Conservation (phyloP, 2,113 vertebrate species). For the Patagioenas fasciata region DNA sequence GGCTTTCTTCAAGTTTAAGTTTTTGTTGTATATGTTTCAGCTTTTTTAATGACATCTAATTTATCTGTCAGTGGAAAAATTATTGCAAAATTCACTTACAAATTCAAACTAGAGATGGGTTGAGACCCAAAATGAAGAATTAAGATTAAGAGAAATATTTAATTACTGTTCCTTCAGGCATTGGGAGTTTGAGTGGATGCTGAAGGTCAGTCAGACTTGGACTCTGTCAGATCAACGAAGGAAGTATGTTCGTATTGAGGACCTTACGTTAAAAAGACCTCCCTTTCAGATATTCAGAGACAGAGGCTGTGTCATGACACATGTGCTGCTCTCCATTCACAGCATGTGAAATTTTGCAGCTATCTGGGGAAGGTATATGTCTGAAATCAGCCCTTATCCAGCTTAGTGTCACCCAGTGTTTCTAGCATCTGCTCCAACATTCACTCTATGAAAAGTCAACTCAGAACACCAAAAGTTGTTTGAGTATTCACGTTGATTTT, state of each 20-base stretch:
- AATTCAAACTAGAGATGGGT: not conserved
- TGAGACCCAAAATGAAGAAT: not conserved
- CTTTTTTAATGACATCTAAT: not conserved
- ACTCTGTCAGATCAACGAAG: not conserved
- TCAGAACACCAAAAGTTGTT: not conserved
- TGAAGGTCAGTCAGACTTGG: not conserved
- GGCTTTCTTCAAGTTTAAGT: not conserved
- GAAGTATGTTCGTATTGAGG: not conserved
- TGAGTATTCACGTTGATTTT: not conserved
- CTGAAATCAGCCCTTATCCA: not conserved
- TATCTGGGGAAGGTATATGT: not conserved
- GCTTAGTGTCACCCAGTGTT: not conserved
- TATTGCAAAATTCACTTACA: not conserved
- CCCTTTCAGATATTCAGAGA: not conserved
- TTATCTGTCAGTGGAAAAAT: not conserved
- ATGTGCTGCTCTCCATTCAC: not conserved
- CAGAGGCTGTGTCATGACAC: not conserved
- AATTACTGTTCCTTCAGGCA: not conserved
- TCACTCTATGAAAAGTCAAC: not conserved
- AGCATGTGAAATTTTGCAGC: not conserved
- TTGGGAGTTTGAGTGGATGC: not conserved
- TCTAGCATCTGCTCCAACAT: not conserved
- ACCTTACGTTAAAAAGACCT: not conserved
- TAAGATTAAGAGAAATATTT: not conserved
- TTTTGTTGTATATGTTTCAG: not conserved